Conservation (phyloP, 2,888 invertebrate genomes). For the Heterodera filipjevi region DNA sequence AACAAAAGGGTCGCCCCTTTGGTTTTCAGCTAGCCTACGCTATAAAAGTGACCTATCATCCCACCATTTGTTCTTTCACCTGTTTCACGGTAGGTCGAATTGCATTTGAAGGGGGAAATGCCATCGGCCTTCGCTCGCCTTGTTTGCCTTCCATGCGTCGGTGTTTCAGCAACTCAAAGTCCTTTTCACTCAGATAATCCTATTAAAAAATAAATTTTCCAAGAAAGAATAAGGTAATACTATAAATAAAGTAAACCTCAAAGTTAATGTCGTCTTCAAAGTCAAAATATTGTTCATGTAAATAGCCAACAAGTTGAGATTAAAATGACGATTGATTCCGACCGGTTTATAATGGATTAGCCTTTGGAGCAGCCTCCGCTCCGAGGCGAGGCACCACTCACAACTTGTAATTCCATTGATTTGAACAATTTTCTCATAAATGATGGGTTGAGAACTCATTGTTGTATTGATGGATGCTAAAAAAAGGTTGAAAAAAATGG, state of each 20-base stretch:
- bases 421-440: neutral
- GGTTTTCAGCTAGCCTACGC: too few relatives aligned
- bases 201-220: neutral
- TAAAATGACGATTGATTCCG: constrained; percentile 22
- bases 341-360: constrained; percentile 25
- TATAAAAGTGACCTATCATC: too few relatives aligned
- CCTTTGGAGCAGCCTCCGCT: constrained; percentile 10
- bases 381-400: constrained; percentile 4
- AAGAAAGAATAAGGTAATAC: too few relatives aligned
- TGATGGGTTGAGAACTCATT: neutral
- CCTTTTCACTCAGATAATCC: constrained; percentile 24
- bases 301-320: constrained; percentile 1
- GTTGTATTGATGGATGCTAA: too few relatives aligned
- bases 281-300: constrained; percentile 27
- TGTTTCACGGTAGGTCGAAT: constrained; percentile 22
- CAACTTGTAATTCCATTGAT: neutral
- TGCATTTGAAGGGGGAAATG: constrained; percentile 20
- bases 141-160: constrained; percentile 21
- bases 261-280: constrained; percentile 27
- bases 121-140: constrained; percentile 18
- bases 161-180: constrained; percentile 16
- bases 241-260: too few relatives aligned
- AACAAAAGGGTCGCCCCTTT: too few relatives aligned
- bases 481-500: too few relatives aligned
- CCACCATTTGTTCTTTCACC: neutral